Percentiles rank a stretch among this genome's conserved stretches.
phyloP scores from a whole-genome alignment of 2,888 invertebrate genomes.

The Cylloceria caligata region DNA sequence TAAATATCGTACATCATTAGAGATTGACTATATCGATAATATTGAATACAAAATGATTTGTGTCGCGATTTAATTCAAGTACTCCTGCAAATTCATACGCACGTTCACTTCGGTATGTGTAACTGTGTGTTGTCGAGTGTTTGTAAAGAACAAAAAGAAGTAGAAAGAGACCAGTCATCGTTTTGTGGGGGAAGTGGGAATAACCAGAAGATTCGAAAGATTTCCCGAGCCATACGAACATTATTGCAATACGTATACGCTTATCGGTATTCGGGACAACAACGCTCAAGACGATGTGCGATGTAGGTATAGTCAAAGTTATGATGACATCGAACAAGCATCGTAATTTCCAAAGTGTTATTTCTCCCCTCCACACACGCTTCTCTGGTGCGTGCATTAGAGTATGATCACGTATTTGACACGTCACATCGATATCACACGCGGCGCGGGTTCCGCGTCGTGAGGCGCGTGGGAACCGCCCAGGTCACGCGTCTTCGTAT shows the following conservation, averaged over 20 bases:
- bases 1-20: conserved; percentile 60
- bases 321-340: conserved; percentile 64
- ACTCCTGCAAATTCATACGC: conserved; percentile 12
- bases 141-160: conserved; percentile 8
- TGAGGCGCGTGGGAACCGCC: conserved; percentile 82
- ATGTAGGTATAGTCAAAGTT: conserved; percentile 37
- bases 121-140: not conserved
- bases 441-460: conserved; percentile 77
- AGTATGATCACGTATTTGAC: conserved; percentile 83
- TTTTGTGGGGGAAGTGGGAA: conserved; percentile 51
- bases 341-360: conserved; percentile 76
- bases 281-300: conserved; percentile 33
- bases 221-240: conserved; percentile 29
- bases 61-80: conserved; percentile 38
- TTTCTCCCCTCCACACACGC: conserved; percentile 26
- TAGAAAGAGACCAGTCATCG: not conserved
- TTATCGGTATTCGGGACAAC: conserved; percentile 63
- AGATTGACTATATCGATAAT: conserved; percentile 57
- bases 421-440: conserved; percentile 78
- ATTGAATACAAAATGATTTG: conserved; percentile 61
- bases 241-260: not conserved
- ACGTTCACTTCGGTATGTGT: not conserved
- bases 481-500: conserved; percentile 82
- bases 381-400: conserved; percentile 74
- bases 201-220: conserved; percentile 64